Conservation (phyloP, 2,113 vertebrate genomes). For the Eretmochelys imbricata region DNA sequence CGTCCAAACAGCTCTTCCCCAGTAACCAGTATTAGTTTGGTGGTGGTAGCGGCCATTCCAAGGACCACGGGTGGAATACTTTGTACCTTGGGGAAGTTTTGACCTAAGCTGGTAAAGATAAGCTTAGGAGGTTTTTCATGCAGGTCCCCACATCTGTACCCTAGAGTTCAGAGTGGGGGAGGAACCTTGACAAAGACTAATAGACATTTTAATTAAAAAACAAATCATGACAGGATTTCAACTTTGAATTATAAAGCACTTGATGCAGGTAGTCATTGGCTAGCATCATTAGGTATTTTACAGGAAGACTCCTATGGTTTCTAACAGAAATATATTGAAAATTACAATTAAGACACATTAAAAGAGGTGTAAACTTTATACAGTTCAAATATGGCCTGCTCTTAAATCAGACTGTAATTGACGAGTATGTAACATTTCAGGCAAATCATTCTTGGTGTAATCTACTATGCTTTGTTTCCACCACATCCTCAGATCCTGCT, state of each 20-base stretch:
- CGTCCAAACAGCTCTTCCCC: no score
- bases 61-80: no score
- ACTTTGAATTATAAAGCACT: not conserved
- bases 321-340: not conserved
- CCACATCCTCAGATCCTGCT: not conserved
- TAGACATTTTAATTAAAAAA: not conserved
- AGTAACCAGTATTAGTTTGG: no score
- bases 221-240: not conserved
- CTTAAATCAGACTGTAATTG: not conserved
- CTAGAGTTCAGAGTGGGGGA: no score
- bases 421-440: not conserved
- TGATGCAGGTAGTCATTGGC: not conserved
- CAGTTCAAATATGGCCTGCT: fast-evolving
- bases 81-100: no score
- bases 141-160: no score
- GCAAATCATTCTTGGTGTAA: not conserved
- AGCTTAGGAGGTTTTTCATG: no score
- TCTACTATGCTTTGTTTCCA: not conserved
- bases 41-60: no score
- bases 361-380: not conserved
- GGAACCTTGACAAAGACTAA: no score
- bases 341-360: not conserved
- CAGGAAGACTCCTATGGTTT: not conserved
- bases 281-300: not conserved
- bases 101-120: no score